A percentile compares a stretch with the other conserved stretches of the same genome.
Evolutionary conservation across 2,113 vertebrate genomes (phyloP).

Genomic region (Charadrius vociferus): DNA sequence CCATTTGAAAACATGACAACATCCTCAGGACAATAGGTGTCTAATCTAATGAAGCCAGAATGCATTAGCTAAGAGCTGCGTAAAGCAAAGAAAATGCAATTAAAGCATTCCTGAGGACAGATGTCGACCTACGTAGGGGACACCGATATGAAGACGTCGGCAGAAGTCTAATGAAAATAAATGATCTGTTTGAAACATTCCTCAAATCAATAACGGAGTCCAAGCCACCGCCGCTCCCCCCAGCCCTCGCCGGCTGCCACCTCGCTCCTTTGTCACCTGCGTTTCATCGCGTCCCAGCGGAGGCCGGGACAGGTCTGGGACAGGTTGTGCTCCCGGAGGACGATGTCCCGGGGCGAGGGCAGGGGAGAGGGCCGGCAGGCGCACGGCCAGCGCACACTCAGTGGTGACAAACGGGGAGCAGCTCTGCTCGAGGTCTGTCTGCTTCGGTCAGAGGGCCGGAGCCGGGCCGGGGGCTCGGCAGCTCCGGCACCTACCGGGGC

Average conservation of each 20-base stretch:
- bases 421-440: too few species aligned
- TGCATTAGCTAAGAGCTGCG: slow-evolving; percentile 45
- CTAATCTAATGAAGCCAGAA: slow-evolving; percentile 61
- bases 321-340: not conserved
- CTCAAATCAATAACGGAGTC: not conserved
- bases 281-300: rapidly evolving
- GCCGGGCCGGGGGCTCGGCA: too few species aligned
- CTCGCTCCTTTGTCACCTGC: not conserved
- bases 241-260: not conserved
- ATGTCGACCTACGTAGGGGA: slow-evolving; percentile 30
- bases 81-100: slow-evolving; percentile 34
- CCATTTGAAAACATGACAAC: slow-evolving; percentile 71
- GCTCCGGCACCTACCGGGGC: too few species aligned
- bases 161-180: slow-evolving; percentile 61
- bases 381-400: too few species aligned
- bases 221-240: rapidly evolving
- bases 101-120: slow-evolving; percentile 61
- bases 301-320: not conserved
- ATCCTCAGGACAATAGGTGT: slow-evolving; percentile 52
- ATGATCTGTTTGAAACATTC: slow-evolving; percentile 36
- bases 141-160: not conserved
- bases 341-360: rapidly evolving
- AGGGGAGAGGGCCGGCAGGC: not conserved
- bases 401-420: too few species aligned
- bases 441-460: too few species aligned